These are phyloP conservation scores for Scylla paramamosain DNA, from an alignment of 1,140 invertebrate genomes.

Conservation along the genomic window DNA sequence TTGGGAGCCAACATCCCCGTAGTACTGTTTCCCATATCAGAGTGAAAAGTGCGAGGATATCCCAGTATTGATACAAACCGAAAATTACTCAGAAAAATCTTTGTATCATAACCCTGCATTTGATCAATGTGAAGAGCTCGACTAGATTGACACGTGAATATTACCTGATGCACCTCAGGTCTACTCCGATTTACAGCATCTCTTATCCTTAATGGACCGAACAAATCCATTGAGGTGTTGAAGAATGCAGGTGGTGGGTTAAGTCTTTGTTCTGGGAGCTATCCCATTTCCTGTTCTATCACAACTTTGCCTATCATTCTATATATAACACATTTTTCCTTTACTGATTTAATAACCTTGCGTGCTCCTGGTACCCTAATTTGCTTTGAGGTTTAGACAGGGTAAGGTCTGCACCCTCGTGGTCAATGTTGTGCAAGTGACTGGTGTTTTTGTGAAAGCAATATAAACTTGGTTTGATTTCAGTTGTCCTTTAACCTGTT, in stretches of 20 bases:
- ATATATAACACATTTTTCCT: constrained; percentile 47
- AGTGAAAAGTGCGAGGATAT: constrained; percentile 16
- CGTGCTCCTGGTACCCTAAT: constrained; percentile 47
- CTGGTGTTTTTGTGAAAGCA: background rate
- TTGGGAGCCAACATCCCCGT: too few relatives aligned
- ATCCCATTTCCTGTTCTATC: constrained; percentile 13
- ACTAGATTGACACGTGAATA: constrained; percentile 40
- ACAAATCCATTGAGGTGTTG: constrained; percentile 15
- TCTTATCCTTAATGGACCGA: constrained; percentile 1
- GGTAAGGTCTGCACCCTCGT: constrained; percentile 27
- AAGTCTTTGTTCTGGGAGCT: constrained; percentile 29
- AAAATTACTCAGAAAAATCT: background rate
- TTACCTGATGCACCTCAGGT: background rate
- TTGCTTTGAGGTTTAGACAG: constrained; percentile 31
- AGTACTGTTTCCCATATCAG: constrained; percentile 29
- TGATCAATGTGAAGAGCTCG: constrained; percentile 38
- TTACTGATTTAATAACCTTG: constrained; percentile 35
- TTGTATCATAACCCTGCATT: background rate
- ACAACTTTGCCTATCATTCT: background rate
- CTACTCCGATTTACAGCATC: constrained; percentile 29
- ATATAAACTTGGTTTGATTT: constrained; percentile 7
- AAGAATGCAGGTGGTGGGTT: constrained; percentile 32
- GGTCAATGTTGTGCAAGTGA: constrained; percentile 40
- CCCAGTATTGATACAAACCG: background rate
- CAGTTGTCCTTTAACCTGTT: constrained; percentile 33